phyloP scores from a whole-genome alignment of 2,113 vertebrate genomes.

The Aplodontia rufa region DNA sequence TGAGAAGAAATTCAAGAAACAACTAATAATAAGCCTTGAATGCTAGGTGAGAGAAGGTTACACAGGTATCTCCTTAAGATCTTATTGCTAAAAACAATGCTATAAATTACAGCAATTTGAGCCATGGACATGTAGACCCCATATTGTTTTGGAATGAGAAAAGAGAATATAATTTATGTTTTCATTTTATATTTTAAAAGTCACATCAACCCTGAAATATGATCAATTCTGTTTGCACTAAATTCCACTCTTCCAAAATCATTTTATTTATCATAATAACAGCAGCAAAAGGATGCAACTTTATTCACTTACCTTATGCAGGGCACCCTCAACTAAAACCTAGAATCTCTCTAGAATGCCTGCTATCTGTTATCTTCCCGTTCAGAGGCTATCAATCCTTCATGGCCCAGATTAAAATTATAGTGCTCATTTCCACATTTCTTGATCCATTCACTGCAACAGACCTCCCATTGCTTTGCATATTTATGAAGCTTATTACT shows the following conservation, averaged over 20 bases:
- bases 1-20: conserved; percentile 3
- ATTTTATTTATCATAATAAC: not conserved
- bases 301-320: not conserved
- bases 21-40: not conserved
- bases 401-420: not conserved
- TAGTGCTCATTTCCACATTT: not conserved
- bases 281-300: not conserved
- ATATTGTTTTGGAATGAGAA: not conserved
- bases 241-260: not conserved
- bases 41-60: not conserved
- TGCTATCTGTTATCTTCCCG: not conserved
- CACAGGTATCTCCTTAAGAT: not conserved
- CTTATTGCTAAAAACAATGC: not conserved
- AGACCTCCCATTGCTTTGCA: not conserved
- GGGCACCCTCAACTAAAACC: not conserved
- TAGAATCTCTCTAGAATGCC: not conserved
- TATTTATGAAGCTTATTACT: not conserved
- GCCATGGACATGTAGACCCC: not conserved
- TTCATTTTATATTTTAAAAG: not conserved
- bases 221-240: not conserved
- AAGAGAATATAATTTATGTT: not conserved
- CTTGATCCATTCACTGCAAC: not conserved
- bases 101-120: not conserved
- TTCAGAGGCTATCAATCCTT: not conserved
- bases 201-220: not conserved